These are phyloP conservation scores for Alauda arvensis DNA, from an alignment of 2,797 vertebrate species.

Conservation along the genomic window DNA sequence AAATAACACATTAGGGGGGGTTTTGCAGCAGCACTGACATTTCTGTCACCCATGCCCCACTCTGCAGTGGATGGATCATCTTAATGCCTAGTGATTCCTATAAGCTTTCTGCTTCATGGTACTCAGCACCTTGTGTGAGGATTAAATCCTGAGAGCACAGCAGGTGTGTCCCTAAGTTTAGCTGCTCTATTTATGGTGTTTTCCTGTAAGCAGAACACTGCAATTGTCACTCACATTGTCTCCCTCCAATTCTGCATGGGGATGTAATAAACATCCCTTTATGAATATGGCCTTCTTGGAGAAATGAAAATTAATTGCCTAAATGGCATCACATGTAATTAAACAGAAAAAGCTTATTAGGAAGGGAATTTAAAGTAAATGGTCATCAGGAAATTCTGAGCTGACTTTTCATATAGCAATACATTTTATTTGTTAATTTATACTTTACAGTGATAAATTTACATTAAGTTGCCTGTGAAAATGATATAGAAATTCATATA, in stretches of 20 bases:
- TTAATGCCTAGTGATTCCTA: neutral
- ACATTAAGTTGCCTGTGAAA: neutral
- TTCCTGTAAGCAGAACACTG: neutral
- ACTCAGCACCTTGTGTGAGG: neutral
- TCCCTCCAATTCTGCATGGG: neutral
- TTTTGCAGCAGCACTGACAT: neutral
- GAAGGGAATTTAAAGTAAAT: neutral
- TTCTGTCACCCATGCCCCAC: neutral
- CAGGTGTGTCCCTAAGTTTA: constrained; percentile 25
- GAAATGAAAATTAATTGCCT: neutral
- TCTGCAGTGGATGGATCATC: neutral
- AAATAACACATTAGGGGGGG: neutral
- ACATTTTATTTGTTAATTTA: neutral
- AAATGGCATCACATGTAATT: neutral
- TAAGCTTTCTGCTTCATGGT: neutral
- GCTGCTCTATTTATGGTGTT: constrained; percentile 25
- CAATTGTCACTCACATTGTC: neutral
- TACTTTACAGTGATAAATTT: neutral
- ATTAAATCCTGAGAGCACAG: neutral
- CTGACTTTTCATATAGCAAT: neutral
- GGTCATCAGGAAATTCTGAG: neutral
- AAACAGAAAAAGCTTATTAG: neutral
- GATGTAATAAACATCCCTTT: neutral
- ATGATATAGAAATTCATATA: neutral
- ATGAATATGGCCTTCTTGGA: neutral